phyloP scores from a whole-genome alignment of 35 echinoderm and acorn worm species.

The Nesometra sesokonis region DNA sequence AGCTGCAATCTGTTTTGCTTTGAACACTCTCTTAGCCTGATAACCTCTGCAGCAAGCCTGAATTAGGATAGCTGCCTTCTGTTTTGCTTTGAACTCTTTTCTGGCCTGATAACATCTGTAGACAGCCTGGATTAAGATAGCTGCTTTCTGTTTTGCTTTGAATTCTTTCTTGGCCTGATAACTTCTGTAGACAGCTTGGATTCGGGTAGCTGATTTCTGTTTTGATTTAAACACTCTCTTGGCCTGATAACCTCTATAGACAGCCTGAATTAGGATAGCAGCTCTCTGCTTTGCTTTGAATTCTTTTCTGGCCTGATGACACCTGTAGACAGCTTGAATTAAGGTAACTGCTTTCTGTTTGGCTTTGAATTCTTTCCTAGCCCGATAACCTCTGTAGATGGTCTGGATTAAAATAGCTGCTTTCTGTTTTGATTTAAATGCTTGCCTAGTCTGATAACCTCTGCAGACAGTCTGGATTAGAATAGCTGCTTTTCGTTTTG shows the following conservation, averaged over 20 bases:
- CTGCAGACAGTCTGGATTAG: background rate
- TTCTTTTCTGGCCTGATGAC: conserved; percentile 19
- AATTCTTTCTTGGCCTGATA: background rate
- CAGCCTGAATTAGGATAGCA: conserved; percentile 38
- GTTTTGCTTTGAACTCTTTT: conserved; percentile 2
- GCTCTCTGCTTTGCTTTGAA: conserved; percentile 23
- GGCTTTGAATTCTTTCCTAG: conserved; percentile 22
- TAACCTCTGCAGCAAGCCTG: conserved; percentile 35
- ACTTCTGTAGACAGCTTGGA: background rate
- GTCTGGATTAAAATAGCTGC: conserved; percentile 22
- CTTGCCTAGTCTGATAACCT: conserved; percentile 7
- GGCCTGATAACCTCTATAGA: conserved; percentile 12
- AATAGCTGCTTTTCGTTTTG: background rate
- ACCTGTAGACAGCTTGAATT: conserved; percentile 39
- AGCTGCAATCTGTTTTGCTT: background rate
- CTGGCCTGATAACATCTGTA: conserved; percentile 18
- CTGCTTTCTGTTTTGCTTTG: conserved; percentile 5
- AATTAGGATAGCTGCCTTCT: conserved; percentile 32
- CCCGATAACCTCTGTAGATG: conserved; percentile 8
- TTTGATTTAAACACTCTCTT: conserved; percentile 18
- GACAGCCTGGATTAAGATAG: conserved; percentile 57
- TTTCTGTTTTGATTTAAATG: background rate
- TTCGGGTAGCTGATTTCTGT: conserved; percentile 3
- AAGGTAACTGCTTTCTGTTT: conserved; percentile 18
- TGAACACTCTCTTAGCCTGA: conserved; percentile 12